phyloP scores from a whole-genome alignment of 2,113 vertebrate species.

The Tachycineta bicolor region DNA sequence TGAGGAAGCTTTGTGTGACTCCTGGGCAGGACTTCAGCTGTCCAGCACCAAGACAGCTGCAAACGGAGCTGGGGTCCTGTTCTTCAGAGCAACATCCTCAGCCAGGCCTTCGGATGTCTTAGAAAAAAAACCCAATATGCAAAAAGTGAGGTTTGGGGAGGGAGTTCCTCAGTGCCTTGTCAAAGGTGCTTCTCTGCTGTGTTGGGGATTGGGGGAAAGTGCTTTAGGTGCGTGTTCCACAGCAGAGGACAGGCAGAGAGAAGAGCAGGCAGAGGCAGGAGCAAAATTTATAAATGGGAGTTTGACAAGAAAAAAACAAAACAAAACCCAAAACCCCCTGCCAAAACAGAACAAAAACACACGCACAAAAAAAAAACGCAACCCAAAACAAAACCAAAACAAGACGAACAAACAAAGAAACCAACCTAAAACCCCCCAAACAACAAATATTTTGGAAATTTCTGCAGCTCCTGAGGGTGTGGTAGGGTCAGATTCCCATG shows the following conservation, averaged over 20 bases:
- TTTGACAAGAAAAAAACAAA: background rate
- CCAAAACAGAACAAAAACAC: no score
- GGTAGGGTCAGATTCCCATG: background rate
- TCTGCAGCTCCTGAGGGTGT: background rate
- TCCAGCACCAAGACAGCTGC: slow-evolving; percentile 63
- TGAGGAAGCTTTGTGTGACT: slow-evolving; percentile 5
- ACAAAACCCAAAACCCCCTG: no score
- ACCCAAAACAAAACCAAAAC: no score
- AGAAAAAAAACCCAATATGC: background rate
- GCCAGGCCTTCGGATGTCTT: background rate
- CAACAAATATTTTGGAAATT: background rate
- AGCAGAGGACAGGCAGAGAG: background rate
- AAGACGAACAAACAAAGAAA: background rate
- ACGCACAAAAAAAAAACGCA: background rate
- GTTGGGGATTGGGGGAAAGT: background rate
- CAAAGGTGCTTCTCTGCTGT: background rate
- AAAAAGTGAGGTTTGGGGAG: background rate
- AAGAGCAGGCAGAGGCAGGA: background rate
- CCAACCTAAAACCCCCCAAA: background rate
- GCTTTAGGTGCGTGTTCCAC: background rate
- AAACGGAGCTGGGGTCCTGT: background rate
- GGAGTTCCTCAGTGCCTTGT: background rate
- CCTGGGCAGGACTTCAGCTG: slow-evolving; percentile 50
- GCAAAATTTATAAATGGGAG: background rate
- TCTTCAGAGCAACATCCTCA: background rate